Evolutionary conservation across 1,140 invertebrate species (phyloP), one percentile per base, ranked within the genome.

Genomic region (Pogonomyrmex barbatus): DNA sequence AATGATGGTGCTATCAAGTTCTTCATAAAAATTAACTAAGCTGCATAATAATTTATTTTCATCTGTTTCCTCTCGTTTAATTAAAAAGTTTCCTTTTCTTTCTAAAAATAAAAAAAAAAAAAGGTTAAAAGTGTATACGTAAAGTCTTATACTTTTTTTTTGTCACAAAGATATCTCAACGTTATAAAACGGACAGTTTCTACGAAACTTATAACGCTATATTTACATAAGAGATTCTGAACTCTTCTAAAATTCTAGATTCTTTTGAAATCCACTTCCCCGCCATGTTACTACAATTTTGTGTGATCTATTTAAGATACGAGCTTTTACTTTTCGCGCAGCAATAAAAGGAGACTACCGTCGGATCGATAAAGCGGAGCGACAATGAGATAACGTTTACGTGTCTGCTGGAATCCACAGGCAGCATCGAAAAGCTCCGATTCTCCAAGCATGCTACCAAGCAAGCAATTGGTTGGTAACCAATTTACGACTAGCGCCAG

Each of bases 361-460:
- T n/a, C 24, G 47, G 75, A 84, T 78, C 62, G 68, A 89, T 86
- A 88, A 81, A 86, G 56, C 50, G 33, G 58, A 78, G 83, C 45
- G 54, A 88, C 87, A 89, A 89, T 77, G 70, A 88, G 62, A 81
- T 65, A 62, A 56, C 75, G 75, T 89, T 89, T 89, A 86, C 62
- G 68, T 77, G 83, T 88, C 70, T 75, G 36, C 30, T 52, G 10
- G 33, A 89, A 56, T 88, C 52, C 60, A 77, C 75, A 84, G 60
- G 30, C 81, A 77, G 52, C 83, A 76, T 86, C 76, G 75, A 54
- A 81, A 89, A 81, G 75, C 70, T 58, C 2, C 71, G 71, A 86
- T 88, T 68, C 83, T 60, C 75, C 65, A 78, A 78, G 83, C 39
- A 56, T 71, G 62, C 60, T 81, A 86, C 73, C 73, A 79, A 78